Conservation (phyloP, 2,797 vertebrate species). For the Nannoperca australis region DNA sequence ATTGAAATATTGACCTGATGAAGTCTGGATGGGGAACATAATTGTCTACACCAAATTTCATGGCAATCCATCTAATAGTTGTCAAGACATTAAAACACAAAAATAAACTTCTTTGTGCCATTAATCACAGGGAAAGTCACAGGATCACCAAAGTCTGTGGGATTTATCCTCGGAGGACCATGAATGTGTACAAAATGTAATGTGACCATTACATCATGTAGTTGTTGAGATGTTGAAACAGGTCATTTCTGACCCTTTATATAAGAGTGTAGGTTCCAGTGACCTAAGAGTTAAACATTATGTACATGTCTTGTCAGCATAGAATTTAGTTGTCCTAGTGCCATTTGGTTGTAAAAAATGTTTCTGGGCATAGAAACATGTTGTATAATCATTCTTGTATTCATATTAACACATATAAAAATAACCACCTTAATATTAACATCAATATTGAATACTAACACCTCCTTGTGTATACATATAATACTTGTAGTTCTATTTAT, state of each 20-base stretch:
- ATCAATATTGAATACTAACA: not conserved
- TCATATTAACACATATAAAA: not conserved
- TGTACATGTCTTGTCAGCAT: not conserved
- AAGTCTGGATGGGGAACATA: not conserved
- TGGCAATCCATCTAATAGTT: not conserved
- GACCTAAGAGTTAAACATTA: not conserved
- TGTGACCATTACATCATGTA: not conserved
- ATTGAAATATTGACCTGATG: not conserved
- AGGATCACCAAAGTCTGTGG: not conserved
- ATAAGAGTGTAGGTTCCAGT: not conserved
- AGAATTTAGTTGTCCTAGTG: not conserved
- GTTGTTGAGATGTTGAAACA: not conserved
- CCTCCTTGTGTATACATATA: not conserved
- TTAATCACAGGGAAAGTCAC: not conserved
- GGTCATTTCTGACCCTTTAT: not conserved
- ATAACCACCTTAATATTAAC: not conserved
- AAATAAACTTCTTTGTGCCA: not conserved
- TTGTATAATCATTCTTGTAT: not conserved
- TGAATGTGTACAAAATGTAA: not conserved
- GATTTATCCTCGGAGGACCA: not conserved
- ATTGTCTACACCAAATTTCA: not conserved
- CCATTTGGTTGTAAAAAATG: not conserved
- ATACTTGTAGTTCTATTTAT: not conserved
- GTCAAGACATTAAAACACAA: not conserved
- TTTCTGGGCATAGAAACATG: constrained; percentile 1